Percentiles rank a stretch among this genome's conserved stretches.
These are phyloP conservation scores for Chanos chanos DNA, from an alignment of 2,797 vertebrate genomes.

Conservation along the genomic window DNA sequence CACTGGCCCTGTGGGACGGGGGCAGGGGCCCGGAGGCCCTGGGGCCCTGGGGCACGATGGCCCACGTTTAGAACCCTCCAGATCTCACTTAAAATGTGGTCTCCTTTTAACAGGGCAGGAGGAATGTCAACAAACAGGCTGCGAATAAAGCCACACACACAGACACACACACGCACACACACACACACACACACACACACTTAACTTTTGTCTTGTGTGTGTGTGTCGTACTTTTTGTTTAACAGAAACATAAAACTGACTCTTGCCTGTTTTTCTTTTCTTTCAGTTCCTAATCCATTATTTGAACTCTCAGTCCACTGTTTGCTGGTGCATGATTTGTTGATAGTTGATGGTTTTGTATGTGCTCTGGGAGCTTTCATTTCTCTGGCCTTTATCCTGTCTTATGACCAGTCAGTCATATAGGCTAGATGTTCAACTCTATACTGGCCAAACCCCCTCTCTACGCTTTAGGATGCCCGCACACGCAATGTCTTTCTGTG, in stretches of 20 bases:
- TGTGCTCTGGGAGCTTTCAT: too few species aligned
- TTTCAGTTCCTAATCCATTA: too few species aligned
- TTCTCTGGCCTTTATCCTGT: background rate
- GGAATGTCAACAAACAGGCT: constrained; percentile 80
- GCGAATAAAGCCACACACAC: constrained; percentile 81
- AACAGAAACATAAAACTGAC: too few species aligned
- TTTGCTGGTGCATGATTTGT: too few species aligned
- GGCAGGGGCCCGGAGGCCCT: too few species aligned
- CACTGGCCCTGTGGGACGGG: constrained; percentile 77
- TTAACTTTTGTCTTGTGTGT: too few species aligned
- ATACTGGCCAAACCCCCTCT: constrained; percentile 49
- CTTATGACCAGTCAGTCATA: constrained; percentile 26
- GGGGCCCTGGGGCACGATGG: constrained; percentile 76
- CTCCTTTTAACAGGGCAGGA: constrained; percentile 76
- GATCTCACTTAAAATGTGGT: constrained; percentile 76
- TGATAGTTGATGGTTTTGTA: too few species aligned
- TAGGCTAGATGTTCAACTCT: constrained; percentile 31
- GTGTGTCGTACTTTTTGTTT: too few species aligned
- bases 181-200: too few species aligned
- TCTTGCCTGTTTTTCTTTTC: too few species aligned
- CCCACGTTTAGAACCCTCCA: constrained; percentile 79
- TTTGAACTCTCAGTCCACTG: too few species aligned
- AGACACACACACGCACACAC: too few species aligned
- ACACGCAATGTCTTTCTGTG: constrained; percentile 40
- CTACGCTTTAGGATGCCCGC: constrained; percentile 38